A percentile compares a stretch with the other conserved stretches of the same genome.
Conservation (phyloP, 2,113 vertebrate species). For the Upupa epops region DNA sequence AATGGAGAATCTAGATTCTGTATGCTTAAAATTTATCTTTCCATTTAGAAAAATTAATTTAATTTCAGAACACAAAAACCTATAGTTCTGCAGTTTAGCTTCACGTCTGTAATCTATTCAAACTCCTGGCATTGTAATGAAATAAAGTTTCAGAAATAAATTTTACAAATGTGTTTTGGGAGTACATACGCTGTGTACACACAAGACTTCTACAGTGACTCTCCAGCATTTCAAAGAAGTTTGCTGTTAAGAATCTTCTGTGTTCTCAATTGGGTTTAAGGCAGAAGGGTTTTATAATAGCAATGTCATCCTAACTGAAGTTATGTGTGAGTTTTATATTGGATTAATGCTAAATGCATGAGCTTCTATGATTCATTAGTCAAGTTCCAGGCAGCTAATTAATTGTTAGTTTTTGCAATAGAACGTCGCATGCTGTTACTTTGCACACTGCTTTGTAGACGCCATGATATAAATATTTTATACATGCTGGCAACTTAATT, state of each 20-base stretch:
- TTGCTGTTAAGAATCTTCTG: neutral
- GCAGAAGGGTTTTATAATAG: neutral
- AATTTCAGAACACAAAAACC: neutral
- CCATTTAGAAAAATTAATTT: neutral
- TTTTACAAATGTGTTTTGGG: neutral
- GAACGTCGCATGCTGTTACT: neutral
- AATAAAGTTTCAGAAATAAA: neutral
- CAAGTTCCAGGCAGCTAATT: neutral
- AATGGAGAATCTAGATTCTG: neutral
- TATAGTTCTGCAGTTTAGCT: neutral
- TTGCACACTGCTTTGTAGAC: fast-evolving
- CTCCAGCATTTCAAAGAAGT: neutral
- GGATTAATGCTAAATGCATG: neutral
- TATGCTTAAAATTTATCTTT: neutral
- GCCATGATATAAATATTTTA: neutral
- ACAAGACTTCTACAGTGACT: neutral
- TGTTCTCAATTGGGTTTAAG: neutral
- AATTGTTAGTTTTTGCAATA: neutral
- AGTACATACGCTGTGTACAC: no score
- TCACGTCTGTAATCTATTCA: neutral
- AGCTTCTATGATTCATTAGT: neutral
- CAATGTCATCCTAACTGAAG: neutral
- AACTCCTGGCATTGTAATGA: neutral
- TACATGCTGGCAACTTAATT: neutral
- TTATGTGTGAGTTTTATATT: neutral